Base-by-base conservation (phyloP, 1,140 invertebrate genomes). In the Polypedilum vanderplanki region DNA sequence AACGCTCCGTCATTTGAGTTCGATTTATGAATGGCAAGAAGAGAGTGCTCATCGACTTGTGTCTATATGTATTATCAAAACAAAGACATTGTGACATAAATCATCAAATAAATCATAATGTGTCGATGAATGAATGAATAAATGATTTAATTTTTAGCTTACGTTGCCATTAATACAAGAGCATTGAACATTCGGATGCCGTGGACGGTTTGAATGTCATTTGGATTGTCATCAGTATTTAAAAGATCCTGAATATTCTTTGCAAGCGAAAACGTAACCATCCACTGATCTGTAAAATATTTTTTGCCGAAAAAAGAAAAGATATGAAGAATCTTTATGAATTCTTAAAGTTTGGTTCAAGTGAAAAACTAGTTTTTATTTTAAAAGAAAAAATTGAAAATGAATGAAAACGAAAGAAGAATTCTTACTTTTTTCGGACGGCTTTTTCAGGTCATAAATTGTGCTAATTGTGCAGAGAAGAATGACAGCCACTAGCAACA, bases 41-140 rank as follows among this genome's bases (percentile, higher is more conserved):
- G 46, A 91, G 89, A 76, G 90, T 78, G 0, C 90, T 89, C 88
- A 92, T 88, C 1, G 89, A 89, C 79, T 92, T 92, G 77, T 92
- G 91, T 0, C 65, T 70, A 12, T 22, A 18, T 18, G 10, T 18
- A 18, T n/a, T n/a, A 20, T 22, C n/a, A 20, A 67, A 67, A 70
- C 24, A 33, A 33, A 33, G 24, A 33, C 5, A 33, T 33, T 33
- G 24, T 33, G 24, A 33, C 24, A 33, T 33, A 33, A 33, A 33
- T 33, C 24, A 33, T 33, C 5, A 33, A 33, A 33, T 33, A 33
- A 33, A 33, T 33, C 24, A 33, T 33, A 33, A 33, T 1, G 24
- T 33, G 24, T 33, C 24, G 24, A 33, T 33, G 24, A 33, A 33
- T 33, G 24, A 33, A 33, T n/a, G n/a, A n/a, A n/a, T n/a, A 46